These are phyloP conservation scores for Ectobius pallidus DNA, from an alignment of 2,888 invertebrate genomes.

Conservation along the genomic window DNA sequence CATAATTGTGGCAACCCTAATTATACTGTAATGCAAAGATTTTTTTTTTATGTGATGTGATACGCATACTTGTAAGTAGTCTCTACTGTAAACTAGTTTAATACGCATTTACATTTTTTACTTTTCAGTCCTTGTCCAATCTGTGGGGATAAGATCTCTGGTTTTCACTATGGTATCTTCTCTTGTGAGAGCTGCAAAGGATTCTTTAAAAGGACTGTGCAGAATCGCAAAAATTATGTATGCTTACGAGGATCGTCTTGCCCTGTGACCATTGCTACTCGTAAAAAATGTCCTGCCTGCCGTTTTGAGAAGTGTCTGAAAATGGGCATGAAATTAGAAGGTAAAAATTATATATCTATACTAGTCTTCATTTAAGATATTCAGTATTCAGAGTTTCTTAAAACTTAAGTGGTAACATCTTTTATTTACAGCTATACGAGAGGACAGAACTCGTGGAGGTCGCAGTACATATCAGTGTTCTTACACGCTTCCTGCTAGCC, in stretches of 20 bases:
- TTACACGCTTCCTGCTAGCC: constrained; percentile 77
- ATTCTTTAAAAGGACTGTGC: constrained; percentile 98
- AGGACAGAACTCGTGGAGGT: constrained; percentile 93
- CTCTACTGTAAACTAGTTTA: too few relatives aligned
- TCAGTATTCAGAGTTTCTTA: too few relatives aligned
- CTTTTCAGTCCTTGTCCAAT: constrained; percentile 86
- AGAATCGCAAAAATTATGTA: constrained; percentile 96
- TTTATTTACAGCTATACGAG: constrained; percentile 80
- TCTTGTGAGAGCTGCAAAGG: constrained; percentile 98
- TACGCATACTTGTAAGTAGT: too few relatives aligned
- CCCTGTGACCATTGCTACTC: constrained; percentile 88
- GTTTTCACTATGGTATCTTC: constrained; percentile 98
- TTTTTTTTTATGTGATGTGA: too few relatives aligned
- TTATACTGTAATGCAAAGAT: too few relatives aligned
- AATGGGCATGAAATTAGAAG: constrained; percentile 96
- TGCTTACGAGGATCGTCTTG: constrained; percentile 90
- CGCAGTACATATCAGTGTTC: constrained; percentile 96
- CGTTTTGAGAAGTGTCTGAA: constrained; percentile 94
- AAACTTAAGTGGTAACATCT: too few relatives aligned
- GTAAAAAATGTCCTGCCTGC: constrained; percentile 97
- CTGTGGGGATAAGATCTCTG: constrained; percentile 94
- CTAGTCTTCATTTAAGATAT: too few relatives aligned
- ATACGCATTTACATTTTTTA: constrained; percentile 33
- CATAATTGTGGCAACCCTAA: too few relatives aligned
- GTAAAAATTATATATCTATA: constrained; percentile 54